Percentiles rank a stretch among this genome's conserved stretches.
Evolutionary conservation across 2,888 invertebrate genomes (phyloP).

Genomic region (Cephus sareptanus): DNA sequence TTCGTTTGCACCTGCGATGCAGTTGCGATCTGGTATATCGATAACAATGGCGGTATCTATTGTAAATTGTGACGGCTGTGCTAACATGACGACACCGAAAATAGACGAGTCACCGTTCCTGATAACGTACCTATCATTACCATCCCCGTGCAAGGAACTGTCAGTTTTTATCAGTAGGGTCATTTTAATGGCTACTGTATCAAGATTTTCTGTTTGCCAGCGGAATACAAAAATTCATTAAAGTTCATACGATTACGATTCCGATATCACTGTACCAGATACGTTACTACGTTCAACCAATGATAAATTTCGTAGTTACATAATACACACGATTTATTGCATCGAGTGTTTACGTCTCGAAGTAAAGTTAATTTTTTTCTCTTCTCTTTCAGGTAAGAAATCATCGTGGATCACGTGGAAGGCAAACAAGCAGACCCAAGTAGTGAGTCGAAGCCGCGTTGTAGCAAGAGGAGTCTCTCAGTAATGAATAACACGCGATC

Average conservation of each 20-base stretch:
- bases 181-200: not conserved
- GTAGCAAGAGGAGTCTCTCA: not conserved
- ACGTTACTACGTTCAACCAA: not conserved
- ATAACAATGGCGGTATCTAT: not conserved
- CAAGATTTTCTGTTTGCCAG: not conserved
- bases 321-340: too few species aligned
- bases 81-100: not conserved
- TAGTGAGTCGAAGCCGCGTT: too few species aligned
- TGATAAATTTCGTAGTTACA: not conserved
- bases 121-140: too few species aligned
- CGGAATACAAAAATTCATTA: not conserved
- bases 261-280: not conserved
- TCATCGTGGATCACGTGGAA: too few species aligned
- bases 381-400: too few species aligned
- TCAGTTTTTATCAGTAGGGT: not conserved
- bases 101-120: not conserved
- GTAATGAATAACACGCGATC: not conserved
- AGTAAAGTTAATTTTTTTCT: too few species aligned
- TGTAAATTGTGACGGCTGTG: not conserved
- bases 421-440: too few species aligned
- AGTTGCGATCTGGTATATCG: not conserved
- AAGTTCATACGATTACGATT: not conserved
- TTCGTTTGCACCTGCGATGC: not conserved
- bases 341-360: too few species aligned
- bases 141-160: not conserved